phyloP scores from a whole-genome alignment of 92 coral and sea anemone genomes.

The Zoanthus gigantus region DNA sequence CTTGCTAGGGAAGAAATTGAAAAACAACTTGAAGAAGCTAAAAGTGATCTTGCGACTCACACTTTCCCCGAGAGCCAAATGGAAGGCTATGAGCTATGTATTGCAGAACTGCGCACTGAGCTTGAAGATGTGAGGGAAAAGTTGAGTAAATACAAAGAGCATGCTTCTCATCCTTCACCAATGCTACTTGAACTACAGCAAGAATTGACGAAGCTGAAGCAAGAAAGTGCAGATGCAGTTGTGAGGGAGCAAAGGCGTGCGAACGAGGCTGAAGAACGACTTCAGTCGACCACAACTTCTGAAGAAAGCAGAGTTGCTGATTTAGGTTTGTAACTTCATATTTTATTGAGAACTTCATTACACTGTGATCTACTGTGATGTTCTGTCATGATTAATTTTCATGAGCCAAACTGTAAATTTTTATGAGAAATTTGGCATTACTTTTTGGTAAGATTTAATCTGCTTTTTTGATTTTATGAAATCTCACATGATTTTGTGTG shows the following conservation, averaged over 20 bases:
- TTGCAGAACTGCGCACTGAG: conserved; percentile 68
- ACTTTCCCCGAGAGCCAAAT: conserved; percentile 75
- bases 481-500: too few species aligned
- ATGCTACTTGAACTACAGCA: conserved; percentile 77
- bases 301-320: conserved; percentile 97
- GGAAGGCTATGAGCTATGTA: conserved; percentile 76
- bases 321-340: conserved; percentile 69
- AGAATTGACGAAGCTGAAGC: conserved; percentile 91
- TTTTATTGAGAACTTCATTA: background rate
- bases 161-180: conserved; percentile 83
- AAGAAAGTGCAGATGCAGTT: conserved; percentile 82
- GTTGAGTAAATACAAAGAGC: conserved; percentile 73
- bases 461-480: too few species aligned
- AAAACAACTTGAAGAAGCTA: conserved; percentile 88
- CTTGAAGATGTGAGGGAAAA: conserved; percentile 68
- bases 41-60: conserved; percentile 67
- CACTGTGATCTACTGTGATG: background rate
- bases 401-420: too few species aligned
- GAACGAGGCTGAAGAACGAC: conserved; percentile 92
- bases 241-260: conserved; percentile 89
- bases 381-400: too few species aligned
- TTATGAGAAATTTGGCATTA: too few species aligned
- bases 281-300: conserved; percentile 81
- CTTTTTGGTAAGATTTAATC: too few species aligned
- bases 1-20: conserved; percentile 88